Conservation (phyloP, 2,113 vertebrate species). For the Delphinapterus leucas region DNA sequence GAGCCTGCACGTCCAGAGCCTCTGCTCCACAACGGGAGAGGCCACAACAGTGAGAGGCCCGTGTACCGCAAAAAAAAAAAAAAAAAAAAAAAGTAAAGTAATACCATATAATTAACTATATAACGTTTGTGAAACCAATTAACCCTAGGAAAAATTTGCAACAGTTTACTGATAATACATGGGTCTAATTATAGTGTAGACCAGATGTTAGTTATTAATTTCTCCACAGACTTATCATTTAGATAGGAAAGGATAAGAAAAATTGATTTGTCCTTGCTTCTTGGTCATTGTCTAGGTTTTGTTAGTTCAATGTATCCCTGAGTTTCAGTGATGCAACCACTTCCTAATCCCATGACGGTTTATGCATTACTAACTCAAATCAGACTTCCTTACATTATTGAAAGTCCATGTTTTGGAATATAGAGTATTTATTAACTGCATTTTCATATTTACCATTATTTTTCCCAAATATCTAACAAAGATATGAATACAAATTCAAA, state of each 20-base stretch:
- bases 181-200: slow-evolving; percentile 13
- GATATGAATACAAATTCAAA: background rate
- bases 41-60: too few species aligned
- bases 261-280: background rate
- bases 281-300: background rate
- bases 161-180: background rate
- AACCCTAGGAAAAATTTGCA: slow-evolving; percentile 24
- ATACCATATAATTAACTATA: background rate
- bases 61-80: too few species aligned
- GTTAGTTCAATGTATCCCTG: background rate
- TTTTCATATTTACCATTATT: background rate
- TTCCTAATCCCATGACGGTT: background rate
- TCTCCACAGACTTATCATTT: background rate
- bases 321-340: background rate
- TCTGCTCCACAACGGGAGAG: too few species aligned
- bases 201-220: slow-evolving; percentile 38
- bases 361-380: background rate
- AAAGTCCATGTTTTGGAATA: background rate
- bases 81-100: background rate
- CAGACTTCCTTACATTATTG: background rate
- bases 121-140: slow-evolving; percentile 17
- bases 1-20: too few species aligned
- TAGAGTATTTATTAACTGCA: background rate
- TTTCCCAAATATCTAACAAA: background rate
- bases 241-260: slow-evolving; percentile 14